phyloP scores from a whole-genome alignment of 2,113 vertebrate species.

The Sorex fumeus region DNA sequence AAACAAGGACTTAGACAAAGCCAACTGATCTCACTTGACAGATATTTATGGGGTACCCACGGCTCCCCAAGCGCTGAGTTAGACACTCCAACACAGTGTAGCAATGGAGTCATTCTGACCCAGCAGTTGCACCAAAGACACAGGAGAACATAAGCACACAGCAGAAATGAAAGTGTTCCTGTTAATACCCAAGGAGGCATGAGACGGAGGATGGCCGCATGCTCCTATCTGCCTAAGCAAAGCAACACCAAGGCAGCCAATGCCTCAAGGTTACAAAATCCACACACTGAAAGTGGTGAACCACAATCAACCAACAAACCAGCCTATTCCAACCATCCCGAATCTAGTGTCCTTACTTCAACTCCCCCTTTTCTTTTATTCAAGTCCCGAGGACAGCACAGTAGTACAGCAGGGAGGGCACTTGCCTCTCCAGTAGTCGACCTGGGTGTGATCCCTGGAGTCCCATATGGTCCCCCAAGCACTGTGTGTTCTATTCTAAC shows the following conservation, averaged over 20 bases:
- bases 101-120: background rate
- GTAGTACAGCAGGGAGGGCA: no score
- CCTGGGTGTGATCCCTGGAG: no score
- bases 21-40: background rate
- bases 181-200: background rate
- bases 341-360: no score
- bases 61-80: background rate
- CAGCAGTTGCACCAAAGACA: background rate
- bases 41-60: background rate
- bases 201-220: background rate
- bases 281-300: background rate
- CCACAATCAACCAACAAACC: background rate
- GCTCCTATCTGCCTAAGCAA: background rate
- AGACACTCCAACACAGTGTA: background rate
- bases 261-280: background rate
- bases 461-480: no score
- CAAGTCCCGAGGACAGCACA: no score
- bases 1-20: background rate
- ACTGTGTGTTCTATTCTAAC: no score
- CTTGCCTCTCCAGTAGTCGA: no score
- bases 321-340: no score
- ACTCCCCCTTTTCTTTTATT: no score
- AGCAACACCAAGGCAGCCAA: background rate
- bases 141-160: background rate
- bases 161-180: background rate